Conservation (phyloP, 2,797 vertebrate genomes). For the Potorous gilbertii region DNA sequence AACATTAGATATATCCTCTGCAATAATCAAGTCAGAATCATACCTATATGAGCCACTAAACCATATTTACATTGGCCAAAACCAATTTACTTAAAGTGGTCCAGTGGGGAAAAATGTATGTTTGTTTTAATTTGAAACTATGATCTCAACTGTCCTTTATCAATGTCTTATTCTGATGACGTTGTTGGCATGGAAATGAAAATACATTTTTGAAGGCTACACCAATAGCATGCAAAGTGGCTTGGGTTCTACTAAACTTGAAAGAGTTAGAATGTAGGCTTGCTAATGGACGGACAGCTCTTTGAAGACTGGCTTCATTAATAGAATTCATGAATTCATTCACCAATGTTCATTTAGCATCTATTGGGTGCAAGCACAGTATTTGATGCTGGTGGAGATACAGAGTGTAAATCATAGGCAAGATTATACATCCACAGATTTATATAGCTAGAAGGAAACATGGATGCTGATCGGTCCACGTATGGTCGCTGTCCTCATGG, state of each 20-base stretch:
- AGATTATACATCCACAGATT: neutral
- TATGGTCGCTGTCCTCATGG: neutral
- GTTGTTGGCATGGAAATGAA: neutral
- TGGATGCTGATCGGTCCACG: neutral
- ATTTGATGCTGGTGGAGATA: neutral
- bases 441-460: neutral
- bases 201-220: neutral
- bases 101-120: neutral
- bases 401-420: neutral
- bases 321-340: neutral
- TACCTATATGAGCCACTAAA: neutral
- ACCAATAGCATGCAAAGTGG: neutral
- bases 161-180: neutral
- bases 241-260: neutral
- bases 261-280: neutral
- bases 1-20: neutral
- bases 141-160: neutral
- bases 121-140: neutral
- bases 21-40: neutral
- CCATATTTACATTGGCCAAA: neutral
- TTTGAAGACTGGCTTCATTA: neutral
- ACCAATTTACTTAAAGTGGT: neutral
- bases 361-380: neutral
- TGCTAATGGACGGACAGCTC: neutral
- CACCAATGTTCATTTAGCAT: neutral